Percentiles rank a stretch among this genome's conserved stretches.
Conservation (phyloP, 1,140 invertebrate species). For the Procambarus virginalis region DNA sequence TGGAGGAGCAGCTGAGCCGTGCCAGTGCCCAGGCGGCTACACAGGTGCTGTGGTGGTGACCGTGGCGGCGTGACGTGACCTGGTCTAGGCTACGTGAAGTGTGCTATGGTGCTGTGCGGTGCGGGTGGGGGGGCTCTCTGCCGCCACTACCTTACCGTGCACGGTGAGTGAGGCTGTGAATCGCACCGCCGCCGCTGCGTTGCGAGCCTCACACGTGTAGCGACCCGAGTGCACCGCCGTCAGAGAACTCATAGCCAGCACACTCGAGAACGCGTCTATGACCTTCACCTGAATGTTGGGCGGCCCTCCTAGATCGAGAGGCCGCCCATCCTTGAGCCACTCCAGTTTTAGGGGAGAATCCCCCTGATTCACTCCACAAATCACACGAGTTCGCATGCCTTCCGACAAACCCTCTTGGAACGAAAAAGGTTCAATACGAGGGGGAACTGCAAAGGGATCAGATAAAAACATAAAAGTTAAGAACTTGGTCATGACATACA, state of each 20-base stretch:
- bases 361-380: constrained; percentile 94
- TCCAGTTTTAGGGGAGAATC: constrained; percentile 92
- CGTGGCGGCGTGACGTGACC: constrained; percentile 46
- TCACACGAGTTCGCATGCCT: constrained; percentile 79
- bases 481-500: constrained; percentile 47
- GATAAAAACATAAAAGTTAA: constrained; percentile 56
- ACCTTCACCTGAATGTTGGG: constrained; percentile 79
- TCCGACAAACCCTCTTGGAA: constrained; percentile 71
- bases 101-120: constrained; percentile 43
- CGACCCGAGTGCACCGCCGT: constrained; percentile 88
- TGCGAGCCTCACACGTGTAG: constrained; percentile 89
- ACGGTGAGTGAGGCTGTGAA: constrained; percentile 76
- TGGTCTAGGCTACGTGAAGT: constrained; percentile 57
- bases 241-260: constrained; percentile 89
- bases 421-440: constrained; percentile 66
- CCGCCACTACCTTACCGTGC: constrained; percentile 72
- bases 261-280: constrained; percentile 90
- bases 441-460: constrained; percentile 63
- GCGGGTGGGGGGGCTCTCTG: constrained; percentile 11
- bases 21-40: constrained; percentile 48
- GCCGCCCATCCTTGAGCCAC: constrained; percentile 83
- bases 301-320: constrained; percentile 73
- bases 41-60: constrained; percentile 56
- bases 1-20: constrained; percentile 35
- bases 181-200: constrained; percentile 75